phyloP scores from a whole-genome alignment of 2,888 invertebrate species.

The Aricia artaxerxes region DNA sequence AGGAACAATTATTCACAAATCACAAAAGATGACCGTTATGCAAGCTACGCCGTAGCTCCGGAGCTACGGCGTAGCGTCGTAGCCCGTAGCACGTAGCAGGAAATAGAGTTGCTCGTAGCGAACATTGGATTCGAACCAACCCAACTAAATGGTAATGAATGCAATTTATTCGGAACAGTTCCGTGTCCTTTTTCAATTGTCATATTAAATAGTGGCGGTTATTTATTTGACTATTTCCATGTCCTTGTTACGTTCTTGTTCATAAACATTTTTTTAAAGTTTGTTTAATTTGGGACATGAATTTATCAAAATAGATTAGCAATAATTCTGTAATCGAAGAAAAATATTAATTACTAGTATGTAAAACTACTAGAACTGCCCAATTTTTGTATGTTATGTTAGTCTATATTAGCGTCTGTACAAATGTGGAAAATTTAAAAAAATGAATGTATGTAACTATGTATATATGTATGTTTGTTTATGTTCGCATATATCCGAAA shows the following conservation, averaged over 20 bases:
- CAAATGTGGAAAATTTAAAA: too few species aligned
- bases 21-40: constrained; percentile 57
- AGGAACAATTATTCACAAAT: constrained; percentile 61
- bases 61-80: constrained; percentile 53
- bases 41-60: constrained; percentile 45
- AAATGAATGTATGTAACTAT: too few species aligned
- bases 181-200: constrained; percentile 31
- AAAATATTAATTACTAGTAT: too few species aligned
- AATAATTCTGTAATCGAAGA: too few species aligned
- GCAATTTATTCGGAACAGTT: constrained; percentile 53
- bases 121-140: constrained; percentile 66
- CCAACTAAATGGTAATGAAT: constrained; percentile 68
- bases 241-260: background rate
- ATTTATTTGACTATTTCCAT: background rate
- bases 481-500: too few species aligned
- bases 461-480: too few species aligned
- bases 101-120: constrained; percentile 68
- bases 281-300: too few species aligned
- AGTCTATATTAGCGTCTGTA: too few species aligned
- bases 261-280: background rate
- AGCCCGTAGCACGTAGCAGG: constrained; percentile 71
- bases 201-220: constrained; percentile 17
- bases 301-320: too few species aligned
- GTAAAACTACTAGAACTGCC: too few species aligned
- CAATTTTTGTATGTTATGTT: too few species aligned